A percentile compares a stretch with the other conserved stretches of the same genome.
phyloP scores from a whole-genome alignment of 2,888 invertebrate species.

The Acanthoscelides obtectus region DNA sequence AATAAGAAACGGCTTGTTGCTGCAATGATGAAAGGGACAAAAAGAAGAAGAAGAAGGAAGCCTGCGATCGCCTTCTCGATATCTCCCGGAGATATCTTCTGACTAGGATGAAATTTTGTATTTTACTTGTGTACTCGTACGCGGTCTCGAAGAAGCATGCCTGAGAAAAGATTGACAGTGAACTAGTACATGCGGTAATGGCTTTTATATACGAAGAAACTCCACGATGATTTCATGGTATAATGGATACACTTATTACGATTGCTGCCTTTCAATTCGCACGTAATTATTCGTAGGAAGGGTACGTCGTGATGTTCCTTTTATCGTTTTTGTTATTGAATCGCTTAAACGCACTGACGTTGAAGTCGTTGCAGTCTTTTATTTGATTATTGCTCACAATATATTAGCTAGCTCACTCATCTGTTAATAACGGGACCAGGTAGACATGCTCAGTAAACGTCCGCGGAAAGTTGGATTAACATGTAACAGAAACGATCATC shows the following conservation, averaged over 20 bases:
- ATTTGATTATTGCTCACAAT: no score
- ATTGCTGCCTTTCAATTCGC: not conserved
- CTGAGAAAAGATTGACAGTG: not conserved
- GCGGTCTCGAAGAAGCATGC: not conserved
- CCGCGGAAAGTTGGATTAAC: no score
- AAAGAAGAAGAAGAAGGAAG: slow-evolving; percentile 1
- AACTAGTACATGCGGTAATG: not conserved
- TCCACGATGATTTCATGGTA: not conserved
- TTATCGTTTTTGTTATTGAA: not conserved
- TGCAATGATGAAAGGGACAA: not conserved
- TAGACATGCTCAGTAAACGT: no score
- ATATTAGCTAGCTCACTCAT: no score
- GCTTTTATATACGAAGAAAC: not conserved
- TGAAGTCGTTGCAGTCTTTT: no score
- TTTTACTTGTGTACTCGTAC: not conserved
- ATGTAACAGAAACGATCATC: no score
- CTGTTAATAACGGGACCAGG: no score
- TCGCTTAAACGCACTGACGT: not conserved
- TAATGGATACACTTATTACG: not conserved
- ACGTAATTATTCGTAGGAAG: not conserved
- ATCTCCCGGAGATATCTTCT: not conserved
- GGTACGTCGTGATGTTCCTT: not conserved
- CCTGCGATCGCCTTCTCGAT: not conserved
- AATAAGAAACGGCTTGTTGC: not conserved
- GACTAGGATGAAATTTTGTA: not conserved